phyloP scores from a whole-genome alignment of 2,797 vertebrate genomes.

The Neosilurus mollespiculum region DNA sequence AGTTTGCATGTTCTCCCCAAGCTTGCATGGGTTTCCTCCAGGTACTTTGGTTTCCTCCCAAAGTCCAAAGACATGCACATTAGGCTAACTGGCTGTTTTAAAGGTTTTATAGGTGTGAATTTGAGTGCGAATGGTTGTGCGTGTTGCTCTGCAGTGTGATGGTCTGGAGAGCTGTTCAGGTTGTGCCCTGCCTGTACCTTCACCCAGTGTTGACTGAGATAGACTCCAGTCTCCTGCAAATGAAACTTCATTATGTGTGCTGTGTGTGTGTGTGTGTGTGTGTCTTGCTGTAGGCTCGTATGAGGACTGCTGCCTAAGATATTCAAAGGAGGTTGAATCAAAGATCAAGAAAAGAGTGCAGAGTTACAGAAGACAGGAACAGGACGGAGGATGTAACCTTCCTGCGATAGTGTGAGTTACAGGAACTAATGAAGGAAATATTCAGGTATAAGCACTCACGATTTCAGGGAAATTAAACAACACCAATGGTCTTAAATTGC shows the following conservation, averaged over 20 bases:
- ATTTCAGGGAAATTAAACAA: background rate
- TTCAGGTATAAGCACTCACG: background rate
- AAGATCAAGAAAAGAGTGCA: background rate
- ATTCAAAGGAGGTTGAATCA: background rate
- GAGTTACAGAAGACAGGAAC: conserved; percentile 62
- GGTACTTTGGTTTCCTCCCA: too few relatives aligned
- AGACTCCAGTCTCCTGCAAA: too few relatives aligned
- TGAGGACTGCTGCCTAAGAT: conserved; percentile 76
- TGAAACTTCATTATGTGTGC: background rate
- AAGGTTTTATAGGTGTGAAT: background rate
- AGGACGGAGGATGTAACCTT: conserved; percentile 76
- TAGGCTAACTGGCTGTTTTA: too few relatives aligned
- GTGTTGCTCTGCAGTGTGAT: background rate
- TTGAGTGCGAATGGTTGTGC: background rate
- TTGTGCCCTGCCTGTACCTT: too few relatives aligned
- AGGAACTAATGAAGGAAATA: background rate
- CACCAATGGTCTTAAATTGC: background rate
- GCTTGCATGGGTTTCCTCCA: too few relatives aligned
- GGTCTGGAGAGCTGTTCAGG: too few relatives aligned
- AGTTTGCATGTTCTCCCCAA: too few relatives aligned
- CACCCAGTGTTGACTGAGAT: too few relatives aligned
- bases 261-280: conserved; percentile 12
- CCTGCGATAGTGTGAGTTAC: conserved; percentile 69
- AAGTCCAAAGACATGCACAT: too few relatives aligned
- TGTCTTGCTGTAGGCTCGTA: conserved; percentile 61